These are phyloP conservation scores for Sinocyclocheilus rhinocerous DNA, from an alignment of 2,113 vertebrate genomes.

Conservation along the genomic window DNA sequence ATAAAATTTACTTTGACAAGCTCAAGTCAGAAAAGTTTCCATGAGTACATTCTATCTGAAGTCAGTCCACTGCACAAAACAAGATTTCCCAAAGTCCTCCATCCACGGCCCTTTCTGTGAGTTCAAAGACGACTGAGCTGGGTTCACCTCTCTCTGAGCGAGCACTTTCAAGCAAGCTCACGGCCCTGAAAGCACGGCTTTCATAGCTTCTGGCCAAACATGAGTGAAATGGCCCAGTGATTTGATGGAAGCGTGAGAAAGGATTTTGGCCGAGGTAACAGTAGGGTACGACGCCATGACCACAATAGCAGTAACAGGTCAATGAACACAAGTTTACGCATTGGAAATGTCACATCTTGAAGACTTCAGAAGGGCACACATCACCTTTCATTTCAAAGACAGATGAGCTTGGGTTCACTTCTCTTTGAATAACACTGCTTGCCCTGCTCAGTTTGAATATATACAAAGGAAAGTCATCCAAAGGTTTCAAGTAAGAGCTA, in stretches of 20 bases:
- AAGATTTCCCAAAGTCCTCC: neutral
- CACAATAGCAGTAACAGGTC: slow-evolving; percentile 43
- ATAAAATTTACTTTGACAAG: neutral
- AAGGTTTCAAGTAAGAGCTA: slow-evolving; percentile 20
- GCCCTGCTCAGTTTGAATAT: slow-evolving; percentile 3
- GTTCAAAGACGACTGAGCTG: slow-evolving; percentile 32
- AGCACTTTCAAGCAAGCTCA: slow-evolving; percentile 17
- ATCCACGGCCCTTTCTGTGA: neutral
- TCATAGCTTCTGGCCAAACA: slow-evolving; percentile 28
- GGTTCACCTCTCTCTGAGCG: slow-evolving; percentile 9
- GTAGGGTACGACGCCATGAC: neutral
- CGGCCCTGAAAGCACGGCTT: slow-evolving; percentile 23
- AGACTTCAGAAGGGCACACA: slow-evolving; percentile 1
- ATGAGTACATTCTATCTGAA: neutral
- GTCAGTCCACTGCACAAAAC: slow-evolving; percentile 3
- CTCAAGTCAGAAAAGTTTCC: slow-evolving; percentile 10
- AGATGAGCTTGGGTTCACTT: slow-evolving; percentile 4
- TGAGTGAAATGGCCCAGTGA: slow-evolving; percentile 10
- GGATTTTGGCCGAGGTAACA: slow-evolving; percentile 1
- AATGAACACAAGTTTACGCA: slow-evolving; percentile 37
- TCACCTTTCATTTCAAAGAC: slow-evolving; percentile 27
- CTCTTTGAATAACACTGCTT: neutral
- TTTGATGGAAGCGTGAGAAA: slow-evolving; percentile 29
- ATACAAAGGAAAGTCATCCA: neutral
- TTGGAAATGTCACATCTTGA: slow-evolving; percentile 24